Percentiles rank a stretch among this genome's conserved stretches.
Conservation (phyloP, 2,797 vertebrate species). For the Pogoniulus pusillus region DNA sequence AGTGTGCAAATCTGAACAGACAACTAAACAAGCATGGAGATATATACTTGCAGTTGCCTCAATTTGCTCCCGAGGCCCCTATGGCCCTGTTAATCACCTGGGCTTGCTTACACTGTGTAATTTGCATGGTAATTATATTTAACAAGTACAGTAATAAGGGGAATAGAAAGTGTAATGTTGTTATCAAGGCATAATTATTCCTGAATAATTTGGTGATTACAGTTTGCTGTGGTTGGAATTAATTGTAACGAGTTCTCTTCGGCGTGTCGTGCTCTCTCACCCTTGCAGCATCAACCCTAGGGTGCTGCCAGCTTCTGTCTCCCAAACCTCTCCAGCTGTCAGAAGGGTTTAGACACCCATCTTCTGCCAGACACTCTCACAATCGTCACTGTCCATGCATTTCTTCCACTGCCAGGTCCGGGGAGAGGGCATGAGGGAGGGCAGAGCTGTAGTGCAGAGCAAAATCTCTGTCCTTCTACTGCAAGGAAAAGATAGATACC, state of each 20-base stretch:
- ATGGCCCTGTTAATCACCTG: conserved; percentile 62
- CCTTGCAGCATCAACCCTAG: not conserved
- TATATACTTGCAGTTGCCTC: conserved; percentile 28
- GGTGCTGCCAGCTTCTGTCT: not conserved
- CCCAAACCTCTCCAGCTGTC: not conserved
- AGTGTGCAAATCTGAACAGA: not conserved
- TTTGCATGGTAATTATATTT: conserved; percentile 75
- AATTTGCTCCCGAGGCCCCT: conserved; percentile 15
- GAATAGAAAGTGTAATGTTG: conserved; percentile 69
- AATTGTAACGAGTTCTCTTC: conserved; percentile 19
- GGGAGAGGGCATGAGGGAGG: not conserved
- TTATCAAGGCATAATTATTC: conserved; percentile 71
- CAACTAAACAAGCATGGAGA: conserved; percentile 16
- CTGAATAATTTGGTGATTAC: conserved; percentile 71
- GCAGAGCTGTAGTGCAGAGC: not conserved
- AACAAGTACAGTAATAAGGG: conserved; percentile 71
- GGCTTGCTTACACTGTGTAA: conserved; percentile 59
- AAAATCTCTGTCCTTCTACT: not conserved
- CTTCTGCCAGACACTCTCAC: not conserved
- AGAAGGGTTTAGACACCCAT: not conserved
- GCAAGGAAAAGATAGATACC: not conserved
- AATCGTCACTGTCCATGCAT: fast-evolving
- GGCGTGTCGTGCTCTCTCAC: fast-evolving
- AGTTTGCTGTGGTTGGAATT: conserved; percentile 44
- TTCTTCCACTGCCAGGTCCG: not conserved